Conservation (phyloP, 2,113 vertebrate genomes). For the Engystomops pustulosus region DNA sequence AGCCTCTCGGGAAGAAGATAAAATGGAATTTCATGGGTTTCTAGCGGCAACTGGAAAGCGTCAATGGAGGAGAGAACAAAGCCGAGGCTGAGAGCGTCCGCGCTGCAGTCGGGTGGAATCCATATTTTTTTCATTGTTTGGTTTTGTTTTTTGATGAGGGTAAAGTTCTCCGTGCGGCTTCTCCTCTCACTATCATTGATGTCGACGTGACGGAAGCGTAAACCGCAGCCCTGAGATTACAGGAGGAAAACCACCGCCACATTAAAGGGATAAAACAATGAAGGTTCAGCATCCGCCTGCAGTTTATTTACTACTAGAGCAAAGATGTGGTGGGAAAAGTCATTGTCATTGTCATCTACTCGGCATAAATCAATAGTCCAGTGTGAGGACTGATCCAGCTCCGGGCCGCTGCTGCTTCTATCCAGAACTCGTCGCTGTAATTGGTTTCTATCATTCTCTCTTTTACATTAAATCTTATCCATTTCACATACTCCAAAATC, state of each 20-base stretch:
- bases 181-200: neutral
- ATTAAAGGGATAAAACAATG: neutral
- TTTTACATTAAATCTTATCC: no score
- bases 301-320: conserved; percentile 7
- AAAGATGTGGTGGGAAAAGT: no score
- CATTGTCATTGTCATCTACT: no score
- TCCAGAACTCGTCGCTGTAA: no score
- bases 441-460: no score
- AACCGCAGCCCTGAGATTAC: neutral
- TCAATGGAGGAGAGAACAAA: conserved; percentile 3
- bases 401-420: no score
- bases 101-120: neutral
- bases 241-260: neutral
- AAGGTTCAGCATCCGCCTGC: neutral
- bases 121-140: neutral
- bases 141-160: neutral
- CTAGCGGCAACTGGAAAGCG: neutral
- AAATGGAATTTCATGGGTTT: conserved; percentile 24
- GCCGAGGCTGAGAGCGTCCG: neutral
- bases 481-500: no score
- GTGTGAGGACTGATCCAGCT: no score
- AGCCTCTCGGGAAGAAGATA: conserved; percentile 45
- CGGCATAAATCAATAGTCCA: no score
- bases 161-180: neutral
- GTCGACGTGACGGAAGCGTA: neutral